Evolutionary conservation across 2,797 vertebrate genomes (phyloP).

Genomic region (Dallia pectoralis): DNA sequence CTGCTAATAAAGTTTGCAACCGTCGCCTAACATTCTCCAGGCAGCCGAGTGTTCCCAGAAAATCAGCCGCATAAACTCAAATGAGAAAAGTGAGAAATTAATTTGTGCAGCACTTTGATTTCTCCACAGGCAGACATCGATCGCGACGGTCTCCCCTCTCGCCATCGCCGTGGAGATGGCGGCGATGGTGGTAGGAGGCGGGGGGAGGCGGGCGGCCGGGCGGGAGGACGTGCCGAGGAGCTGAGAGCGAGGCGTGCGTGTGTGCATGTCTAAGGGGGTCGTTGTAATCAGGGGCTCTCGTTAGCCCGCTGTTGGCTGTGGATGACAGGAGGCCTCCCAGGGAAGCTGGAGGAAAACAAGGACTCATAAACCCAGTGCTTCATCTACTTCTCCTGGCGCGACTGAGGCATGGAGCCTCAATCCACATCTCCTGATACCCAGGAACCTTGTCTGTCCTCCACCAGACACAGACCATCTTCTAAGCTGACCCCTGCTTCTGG

Average conservation of each 20-base stretch:
- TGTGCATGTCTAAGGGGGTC: slow-evolving; percentile 70
- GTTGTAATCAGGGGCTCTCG: slow-evolving; percentile 72
- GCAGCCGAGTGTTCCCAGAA: slow-evolving; percentile 60
- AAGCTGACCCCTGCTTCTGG: neutral
- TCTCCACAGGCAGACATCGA: slow-evolving; percentile 79
- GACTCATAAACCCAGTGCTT: slow-evolving; percentile 66
- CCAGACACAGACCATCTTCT: slow-evolving; percentile 23
- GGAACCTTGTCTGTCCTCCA: slow-evolving; percentile 4
- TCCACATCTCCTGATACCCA: neutral
- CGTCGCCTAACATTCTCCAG: slow-evolving; percentile 46
- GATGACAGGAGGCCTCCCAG: slow-evolving; percentile 70
- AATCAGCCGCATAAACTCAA: slow-evolving; percentile 71
- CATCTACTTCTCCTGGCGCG: slow-evolving; percentile 60
- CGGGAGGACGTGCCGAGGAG: slow-evolving; percentile 51
- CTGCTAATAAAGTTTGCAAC: slow-evolving; percentile 29
- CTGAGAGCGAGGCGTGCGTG: slow-evolving; percentile 20
- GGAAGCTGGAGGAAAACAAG: slow-evolving; percentile 38
- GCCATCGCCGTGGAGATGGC: slow-evolving; percentile 63
- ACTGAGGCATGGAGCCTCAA: slow-evolving; percentile 45
- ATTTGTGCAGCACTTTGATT: slow-evolving; percentile 76
- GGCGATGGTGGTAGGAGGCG: slow-evolving; percentile 29
- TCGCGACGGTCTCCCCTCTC: slow-evolving; percentile 62
- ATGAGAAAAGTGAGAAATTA: slow-evolving; percentile 78
- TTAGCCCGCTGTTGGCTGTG: slow-evolving; percentile 71
- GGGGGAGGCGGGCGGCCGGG: too few relatives aligned